These are phyloP conservation scores for Drosophila ohnishii DNA, from an alignment of 1,140 invertebrate genomes.

Conservation along the genomic window DNA sequence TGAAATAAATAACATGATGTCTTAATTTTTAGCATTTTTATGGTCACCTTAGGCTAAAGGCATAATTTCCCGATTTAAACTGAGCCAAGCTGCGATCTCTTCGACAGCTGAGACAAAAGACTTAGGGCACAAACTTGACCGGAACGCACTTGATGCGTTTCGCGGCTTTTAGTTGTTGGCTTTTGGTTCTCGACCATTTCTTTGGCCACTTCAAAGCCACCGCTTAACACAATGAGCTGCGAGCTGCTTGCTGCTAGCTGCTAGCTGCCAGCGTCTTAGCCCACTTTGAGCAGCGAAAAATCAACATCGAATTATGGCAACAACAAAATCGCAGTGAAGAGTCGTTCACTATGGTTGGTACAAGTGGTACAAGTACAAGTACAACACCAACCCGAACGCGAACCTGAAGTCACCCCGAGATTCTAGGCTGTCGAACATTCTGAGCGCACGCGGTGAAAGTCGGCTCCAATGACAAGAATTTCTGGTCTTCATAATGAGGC, in stretches of 20 bases:
- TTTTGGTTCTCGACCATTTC: constrained; percentile 36
- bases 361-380: constrained; percentile 34
- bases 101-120: constrained; percentile 61
- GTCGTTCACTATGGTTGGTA: constrained; percentile 42
- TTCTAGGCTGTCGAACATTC: constrained; percentile 50
- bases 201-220: constrained; percentile 41
- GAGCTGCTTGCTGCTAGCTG: constrained; percentile 6
- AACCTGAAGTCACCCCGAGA: constrained; percentile 2
- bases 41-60: background rate
- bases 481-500: constrained; percentile 80
- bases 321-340: constrained; percentile 58
- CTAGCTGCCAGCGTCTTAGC: constrained; percentile 51
- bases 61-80: constrained; percentile 11
- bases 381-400: constrained; percentile 9
- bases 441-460: constrained; percentile 73
- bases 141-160: constrained; percentile 66
- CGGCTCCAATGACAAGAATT: constrained; percentile 75
- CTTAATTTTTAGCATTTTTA: background rate
- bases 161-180: constrained; percentile 14
- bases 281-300: constrained; percentile 75
- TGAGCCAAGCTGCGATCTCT: constrained; percentile 7
- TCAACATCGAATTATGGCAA: constrained; percentile 79
- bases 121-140: constrained; percentile 67
- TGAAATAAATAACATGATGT: background rate
- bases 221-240: constrained; percentile 30